A percentile compares a stretch with the other conserved stretches of the same genome.
These are phyloP conservation scores for Epinotia bilunana DNA, from an alignment of 2,888 invertebrate genomes.

Conservation along the genomic window DNA sequence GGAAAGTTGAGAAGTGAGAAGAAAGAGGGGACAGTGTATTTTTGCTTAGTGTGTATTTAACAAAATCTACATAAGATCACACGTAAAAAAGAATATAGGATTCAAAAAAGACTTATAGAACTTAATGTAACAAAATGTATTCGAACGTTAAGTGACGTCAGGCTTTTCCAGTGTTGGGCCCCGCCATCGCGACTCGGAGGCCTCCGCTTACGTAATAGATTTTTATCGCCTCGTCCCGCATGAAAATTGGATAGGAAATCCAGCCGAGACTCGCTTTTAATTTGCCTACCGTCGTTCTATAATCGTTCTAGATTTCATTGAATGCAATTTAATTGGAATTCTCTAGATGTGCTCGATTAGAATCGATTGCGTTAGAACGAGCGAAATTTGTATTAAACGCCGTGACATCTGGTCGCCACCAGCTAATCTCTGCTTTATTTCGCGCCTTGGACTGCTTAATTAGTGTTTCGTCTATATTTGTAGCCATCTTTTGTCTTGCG, in stretches of 20 bases:
- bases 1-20: too few relatives aligned
- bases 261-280: slow-evolving; percentile 75
- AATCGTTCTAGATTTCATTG: slow-evolving; percentile 79
- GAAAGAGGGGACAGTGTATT: too few relatives aligned
- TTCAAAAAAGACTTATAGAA: background rate
- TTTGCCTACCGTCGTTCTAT: slow-evolving; percentile 78
- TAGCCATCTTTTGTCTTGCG: background rate
- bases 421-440: slow-evolving; percentile 42
- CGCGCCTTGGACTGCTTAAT: slow-evolving; percentile 36
- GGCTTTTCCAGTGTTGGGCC: slow-evolving; percentile 53
- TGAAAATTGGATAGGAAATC: slow-evolving; percentile 79
- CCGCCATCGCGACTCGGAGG: slow-evolving; percentile 63
- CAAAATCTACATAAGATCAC: too few relatives aligned
- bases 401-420: slow-evolving; percentile 41
- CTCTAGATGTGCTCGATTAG: slow-evolving; percentile 63
- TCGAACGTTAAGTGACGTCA: slow-evolving; percentile 36
- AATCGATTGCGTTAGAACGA: slow-evolving; percentile 66
- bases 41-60: too few relatives aligned
- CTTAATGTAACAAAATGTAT: slow-evolving; percentile 14
- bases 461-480: slow-evolving; percentile 26
- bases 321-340: slow-evolving; percentile 81
- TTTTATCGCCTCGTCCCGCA: slow-evolving; percentile 76
- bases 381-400: slow-evolving; percentile 45
- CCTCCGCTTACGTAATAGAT: slow-evolving; percentile 73
- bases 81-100: background rate